A percentile compares a stretch with the other conserved stretches of the same genome.
These are phyloP conservation scores for Zoanthus sociatus DNA, from an alignment of 92 coral and sea anemone species.

Conservation along the genomic window DNA sequence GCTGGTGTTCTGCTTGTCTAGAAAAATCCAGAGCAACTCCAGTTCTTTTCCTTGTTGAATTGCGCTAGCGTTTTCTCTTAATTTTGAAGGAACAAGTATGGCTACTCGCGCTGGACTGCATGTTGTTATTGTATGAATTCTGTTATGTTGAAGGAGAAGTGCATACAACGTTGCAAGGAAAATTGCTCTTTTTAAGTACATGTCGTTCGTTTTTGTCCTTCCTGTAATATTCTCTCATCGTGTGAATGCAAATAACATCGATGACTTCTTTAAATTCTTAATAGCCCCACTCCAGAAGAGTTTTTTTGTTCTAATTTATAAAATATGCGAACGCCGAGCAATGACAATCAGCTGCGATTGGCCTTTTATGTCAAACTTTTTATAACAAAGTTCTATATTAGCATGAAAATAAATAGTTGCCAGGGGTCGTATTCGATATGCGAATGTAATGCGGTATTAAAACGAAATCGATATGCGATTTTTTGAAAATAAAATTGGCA, in stretches of 20 bases:
- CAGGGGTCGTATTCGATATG: conserved; percentile 1
- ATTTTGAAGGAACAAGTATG: conserved; percentile 7
- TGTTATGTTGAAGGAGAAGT: neutral
- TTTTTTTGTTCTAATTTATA: neutral
- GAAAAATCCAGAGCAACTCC: conserved; percentile 23
- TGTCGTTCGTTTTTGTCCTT: neutral
- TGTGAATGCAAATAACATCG: neutral
- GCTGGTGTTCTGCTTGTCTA: conserved; percentile 27
- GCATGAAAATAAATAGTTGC: conserved; percentile 27
- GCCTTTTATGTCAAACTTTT: neutral
- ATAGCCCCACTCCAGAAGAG: neutral
- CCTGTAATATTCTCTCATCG: neutral
- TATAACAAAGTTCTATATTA: conserved; percentile 11
- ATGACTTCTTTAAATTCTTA: conserved; percentile 13
- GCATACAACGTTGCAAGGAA: neutral
- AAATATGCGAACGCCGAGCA: conserved; percentile 3
- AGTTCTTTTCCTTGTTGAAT: conserved; percentile 1
- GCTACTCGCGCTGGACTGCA: neutral
- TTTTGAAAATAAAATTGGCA: neutral
- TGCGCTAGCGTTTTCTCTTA: neutral
- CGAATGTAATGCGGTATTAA: conserved; percentile 6
- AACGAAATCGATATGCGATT: neutral
- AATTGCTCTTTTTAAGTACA: conserved; percentile 2
- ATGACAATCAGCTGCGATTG: neutral
- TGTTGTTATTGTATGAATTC: neutral